A percentile compares a stretch with the other conserved stretches of the same genome.
phyloP scores from a whole-genome alignment of 1,140 invertebrate genomes.

The Heliothis virescens region DNA sequence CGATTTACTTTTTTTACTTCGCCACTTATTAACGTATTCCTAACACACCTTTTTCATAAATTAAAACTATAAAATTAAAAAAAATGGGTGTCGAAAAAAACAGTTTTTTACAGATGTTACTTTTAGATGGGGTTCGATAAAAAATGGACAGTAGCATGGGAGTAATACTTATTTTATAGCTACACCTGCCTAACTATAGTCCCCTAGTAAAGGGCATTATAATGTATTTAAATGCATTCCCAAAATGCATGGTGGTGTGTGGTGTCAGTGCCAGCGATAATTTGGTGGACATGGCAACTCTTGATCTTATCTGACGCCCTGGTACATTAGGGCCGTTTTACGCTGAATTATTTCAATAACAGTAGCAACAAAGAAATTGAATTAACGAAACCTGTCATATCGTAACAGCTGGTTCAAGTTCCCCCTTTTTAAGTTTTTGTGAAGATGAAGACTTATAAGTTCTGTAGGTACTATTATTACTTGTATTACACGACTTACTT shows the following conservation, averaged over 20 bases:
- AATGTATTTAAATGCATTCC: constrained; percentile 80
- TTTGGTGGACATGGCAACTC: neutral
- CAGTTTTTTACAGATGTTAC: constrained; percentile 21
- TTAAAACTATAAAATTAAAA: constrained; percentile 27
- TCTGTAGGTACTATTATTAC: too few relatives aligned
- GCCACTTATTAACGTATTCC: constrained; percentile 16
- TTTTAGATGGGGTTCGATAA: constrained; percentile 52
- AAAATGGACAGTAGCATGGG: constrained; percentile 56
- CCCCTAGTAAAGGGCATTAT: constrained; percentile 64
- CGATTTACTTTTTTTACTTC: neutral
- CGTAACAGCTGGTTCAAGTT: too few relatives aligned
- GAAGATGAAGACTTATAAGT: too few relatives aligned
- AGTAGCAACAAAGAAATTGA: too few relatives aligned
- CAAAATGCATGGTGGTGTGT: constrained; percentile 57
- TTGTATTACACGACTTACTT: too few relatives aligned
- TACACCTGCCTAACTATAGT: constrained; percentile 64
- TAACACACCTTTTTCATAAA: constrained; percentile 40
- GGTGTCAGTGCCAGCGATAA: constrained; percentile 56
- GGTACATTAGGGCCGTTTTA: too few relatives aligned
- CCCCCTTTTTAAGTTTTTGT: too few relatives aligned
- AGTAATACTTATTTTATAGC: constrained; percentile 60
- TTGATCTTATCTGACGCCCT: neutral
- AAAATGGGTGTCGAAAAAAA: constrained; percentile 31
- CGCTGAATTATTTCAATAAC: too few relatives aligned
- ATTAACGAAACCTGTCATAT: too few relatives aligned